Base-by-base conservation (phyloP, 1,140 invertebrate genomes). In the Lepidurus apus region DNA sequence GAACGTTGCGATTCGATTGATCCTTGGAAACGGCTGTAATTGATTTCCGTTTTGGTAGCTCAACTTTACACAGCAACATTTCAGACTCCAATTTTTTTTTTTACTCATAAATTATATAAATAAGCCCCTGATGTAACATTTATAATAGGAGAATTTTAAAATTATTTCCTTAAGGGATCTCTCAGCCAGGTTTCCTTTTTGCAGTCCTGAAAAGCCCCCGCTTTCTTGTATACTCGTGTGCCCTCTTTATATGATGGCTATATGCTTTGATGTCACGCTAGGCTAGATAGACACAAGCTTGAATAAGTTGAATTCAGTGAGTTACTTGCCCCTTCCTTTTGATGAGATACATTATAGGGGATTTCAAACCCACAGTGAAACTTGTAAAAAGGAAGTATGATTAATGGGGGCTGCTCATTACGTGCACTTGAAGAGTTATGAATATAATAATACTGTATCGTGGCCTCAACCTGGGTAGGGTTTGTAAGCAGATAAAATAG, bases 261-360 rank as follows among this genome's bases (percentile, higher is more conserved):
- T 65, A 65, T 65, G 53, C 53, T 65, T 65, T 65, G 53, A 65
- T 65, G 53, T 65, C 53, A 65, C 53, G 53, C 53, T n/a, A 65
- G 53, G 53, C 53, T 65, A 65, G 53, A 21, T 65, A 65, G 53
- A 65, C 21, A 65, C 53, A 65, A 34, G 53, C 53, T 65, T 9
- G 8, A 65, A 65, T 65, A 65, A 65, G 53, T 21, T 17, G 17
- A 13, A 17, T 65, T 13, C 53, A 65, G 53, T 65, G 53, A 65
- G 53, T 65, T 65, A 65, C 53, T 65, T 65, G 53, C 53, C 21
- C 21, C 21, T 21, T 21, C 17, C 3, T 65, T 65, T 21, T 65
- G 3, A 17, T 17, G 53, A 65, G 53, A 65, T n/a, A 65, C 53
- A 65, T 65, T 65, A 21, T 21, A 65, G 53, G n/a, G 53, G 13